Conservation (phyloP, 2,888 invertebrate species). For the Hylaea fasciaria region DNA sequence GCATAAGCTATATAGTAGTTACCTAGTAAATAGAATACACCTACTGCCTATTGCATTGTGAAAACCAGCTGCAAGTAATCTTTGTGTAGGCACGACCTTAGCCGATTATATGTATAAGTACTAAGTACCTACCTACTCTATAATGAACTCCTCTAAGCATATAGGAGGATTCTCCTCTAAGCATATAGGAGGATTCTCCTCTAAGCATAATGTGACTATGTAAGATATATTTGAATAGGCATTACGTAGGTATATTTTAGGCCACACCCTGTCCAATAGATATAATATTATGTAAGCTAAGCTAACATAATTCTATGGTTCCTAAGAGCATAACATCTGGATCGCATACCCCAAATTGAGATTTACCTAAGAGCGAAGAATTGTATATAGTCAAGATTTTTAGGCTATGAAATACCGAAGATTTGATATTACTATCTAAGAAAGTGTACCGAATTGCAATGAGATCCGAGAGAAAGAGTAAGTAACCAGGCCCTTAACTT, state of each 20-base stretch:
- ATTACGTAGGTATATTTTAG: neutral
- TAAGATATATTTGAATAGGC: neutral
- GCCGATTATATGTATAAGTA: no score
- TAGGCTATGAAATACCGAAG: conserved; percentile 8
- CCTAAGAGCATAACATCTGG: no score
- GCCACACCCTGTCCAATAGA: conserved; percentile 5
- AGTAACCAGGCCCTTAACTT: conserved; percentile 7
- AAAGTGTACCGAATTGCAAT: neutral
- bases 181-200: no score
- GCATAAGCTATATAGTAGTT: neutral
- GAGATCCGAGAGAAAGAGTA: neutral
- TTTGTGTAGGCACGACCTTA: neutral
- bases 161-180: no score
- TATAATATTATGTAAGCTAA: neutral
- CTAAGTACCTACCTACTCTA: no score
- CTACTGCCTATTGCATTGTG: neutral
- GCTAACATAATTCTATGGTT: no score
- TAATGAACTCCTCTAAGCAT: no score
- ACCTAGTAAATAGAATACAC: no score
- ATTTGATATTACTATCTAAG: conserved; percentile 13
- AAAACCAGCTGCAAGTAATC: neutral
- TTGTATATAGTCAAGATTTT: neutral
- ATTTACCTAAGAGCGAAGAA: no score
- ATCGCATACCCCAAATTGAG: no score
- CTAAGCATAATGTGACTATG: no score